These are phyloP conservation scores for Actinernus sp. DNA, from an alignment of 92 coral and sea anemone species.

Conservation along the genomic window DNA sequence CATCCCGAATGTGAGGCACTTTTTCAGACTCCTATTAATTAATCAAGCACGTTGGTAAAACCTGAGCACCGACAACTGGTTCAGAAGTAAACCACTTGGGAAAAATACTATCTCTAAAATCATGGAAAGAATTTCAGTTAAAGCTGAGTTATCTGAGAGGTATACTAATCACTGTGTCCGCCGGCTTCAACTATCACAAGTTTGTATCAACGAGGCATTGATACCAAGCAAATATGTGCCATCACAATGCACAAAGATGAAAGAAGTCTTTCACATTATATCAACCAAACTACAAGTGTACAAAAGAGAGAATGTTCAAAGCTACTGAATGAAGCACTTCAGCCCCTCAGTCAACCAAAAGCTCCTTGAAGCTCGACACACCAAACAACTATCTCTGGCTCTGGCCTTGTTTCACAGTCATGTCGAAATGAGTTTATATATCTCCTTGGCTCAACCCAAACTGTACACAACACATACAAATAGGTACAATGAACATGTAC, in stretches of 20 bases:
- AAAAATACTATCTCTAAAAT: conserved; percentile 25
- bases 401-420: conserved; percentile 8
- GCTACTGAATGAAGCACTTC: conserved; percentile 27
- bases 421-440: conserved; percentile 13
- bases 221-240: conserved; percentile 36
- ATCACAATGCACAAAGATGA: conserved; percentile 61
- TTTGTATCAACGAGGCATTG: conserved; percentile 9
- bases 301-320: conserved; percentile 42
- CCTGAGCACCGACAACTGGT: no score
- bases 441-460: conserved; percentile 34
- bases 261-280: conserved; percentile 42
- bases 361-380: conserved; percentile 31
- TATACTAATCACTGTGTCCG: conserved; percentile 36
- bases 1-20: conserved; percentile 37
- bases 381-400: not conserved
- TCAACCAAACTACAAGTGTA: conserved; percentile 38
- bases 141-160: conserved; percentile 34
- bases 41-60: conserved; percentile 4
- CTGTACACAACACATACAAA: conserved; percentile 49
- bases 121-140: conserved; percentile 32
- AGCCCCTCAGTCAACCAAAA: conserved; percentile 39
- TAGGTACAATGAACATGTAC: conserved; percentile 41
- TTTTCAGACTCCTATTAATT: conserved; percentile 30
- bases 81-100: conserved; percentile 5
- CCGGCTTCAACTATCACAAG: not conserved